Conservation (phyloP, 92 coral and sea anemone species). For the Phenganax stokvisi region DNA sequence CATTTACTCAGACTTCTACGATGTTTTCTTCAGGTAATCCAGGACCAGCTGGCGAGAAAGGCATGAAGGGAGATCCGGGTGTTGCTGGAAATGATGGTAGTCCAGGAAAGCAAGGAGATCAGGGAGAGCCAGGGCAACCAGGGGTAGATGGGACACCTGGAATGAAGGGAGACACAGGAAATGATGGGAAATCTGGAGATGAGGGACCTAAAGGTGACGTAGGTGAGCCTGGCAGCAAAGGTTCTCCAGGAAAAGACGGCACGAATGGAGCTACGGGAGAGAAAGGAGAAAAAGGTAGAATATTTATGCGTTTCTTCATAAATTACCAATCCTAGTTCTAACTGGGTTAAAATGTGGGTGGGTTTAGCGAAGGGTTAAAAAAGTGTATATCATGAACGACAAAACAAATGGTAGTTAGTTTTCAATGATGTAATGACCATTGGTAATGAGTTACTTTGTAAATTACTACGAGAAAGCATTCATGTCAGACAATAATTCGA, state of each 20-base stretch:
- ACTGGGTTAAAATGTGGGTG: background rate
- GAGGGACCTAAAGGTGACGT: slow-evolving; percentile 15
- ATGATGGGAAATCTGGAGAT: background rate
- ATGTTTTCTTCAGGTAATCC: background rate
- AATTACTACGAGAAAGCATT: no score
- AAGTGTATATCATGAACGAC: no score
- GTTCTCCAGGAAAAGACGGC: background rate
- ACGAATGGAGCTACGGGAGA: background rate
- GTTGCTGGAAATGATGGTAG: background rate
- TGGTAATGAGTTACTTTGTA: no score
- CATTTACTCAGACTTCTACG: background rate
- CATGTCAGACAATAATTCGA: no score
- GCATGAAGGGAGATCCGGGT: slow-evolving; percentile 7
- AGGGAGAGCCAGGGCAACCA: slow-evolving; percentile 7
- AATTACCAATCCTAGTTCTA: background rate
- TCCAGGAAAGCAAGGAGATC: slow-evolving; percentile 1
- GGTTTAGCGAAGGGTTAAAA: background rate
- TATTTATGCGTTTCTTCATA: no score
- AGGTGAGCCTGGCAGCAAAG: background rate
- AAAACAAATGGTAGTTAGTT: no score
- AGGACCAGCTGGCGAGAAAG: slow-evolving; percentile 3
- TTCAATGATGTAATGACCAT: no score
- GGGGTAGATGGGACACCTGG: slow-evolving; percentile 19
- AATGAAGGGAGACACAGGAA: background rate
- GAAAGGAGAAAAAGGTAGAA: slow-evolving; percentile 19